Conservation (phyloP, 2,888 invertebrate genomes). For the Papilio protenor region DNA sequence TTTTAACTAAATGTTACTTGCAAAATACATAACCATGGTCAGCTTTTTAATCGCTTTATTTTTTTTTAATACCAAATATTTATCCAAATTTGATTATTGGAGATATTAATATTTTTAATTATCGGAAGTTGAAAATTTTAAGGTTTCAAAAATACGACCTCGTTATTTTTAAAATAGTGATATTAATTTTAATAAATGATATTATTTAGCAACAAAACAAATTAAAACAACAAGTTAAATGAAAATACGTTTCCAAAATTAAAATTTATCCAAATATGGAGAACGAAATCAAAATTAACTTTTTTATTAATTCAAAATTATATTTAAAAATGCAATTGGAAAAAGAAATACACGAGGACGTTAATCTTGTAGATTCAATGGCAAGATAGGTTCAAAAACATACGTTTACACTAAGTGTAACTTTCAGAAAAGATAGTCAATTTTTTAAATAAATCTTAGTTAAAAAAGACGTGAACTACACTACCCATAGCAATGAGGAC, state of each 20-base stretch:
- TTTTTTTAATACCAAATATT: not conserved
- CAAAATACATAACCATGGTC: not conserved
- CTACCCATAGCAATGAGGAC: too few species aligned
- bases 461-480: too few species aligned
- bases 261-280: not conserved
- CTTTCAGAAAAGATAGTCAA: not conserved
- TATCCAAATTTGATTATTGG: not conserved
- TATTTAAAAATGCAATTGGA: not conserved
- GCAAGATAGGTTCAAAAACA: not conserved
- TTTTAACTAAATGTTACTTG: not conserved
- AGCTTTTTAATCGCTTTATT: not conserved
- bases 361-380: not conserved
- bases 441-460: too few species aligned
- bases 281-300: not conserved
- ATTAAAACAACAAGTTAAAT: not conserved
- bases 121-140: constrained; percentile 2
- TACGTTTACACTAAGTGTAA: not conserved
- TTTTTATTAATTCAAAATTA: not conserved
- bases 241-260: constrained; percentile 4
- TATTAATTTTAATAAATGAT: not conserved
- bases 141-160: constrained; percentile 4
- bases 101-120: not conserved
- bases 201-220: not conserved
- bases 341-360: not conserved
- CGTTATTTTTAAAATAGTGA: not conserved